A percentile compares a stretch with the other conserved stretches of the same genome.
phyloP scores from a whole-genome alignment of 2,113 vertebrate genomes.

The Coregonus clupeaformis region DNA sequence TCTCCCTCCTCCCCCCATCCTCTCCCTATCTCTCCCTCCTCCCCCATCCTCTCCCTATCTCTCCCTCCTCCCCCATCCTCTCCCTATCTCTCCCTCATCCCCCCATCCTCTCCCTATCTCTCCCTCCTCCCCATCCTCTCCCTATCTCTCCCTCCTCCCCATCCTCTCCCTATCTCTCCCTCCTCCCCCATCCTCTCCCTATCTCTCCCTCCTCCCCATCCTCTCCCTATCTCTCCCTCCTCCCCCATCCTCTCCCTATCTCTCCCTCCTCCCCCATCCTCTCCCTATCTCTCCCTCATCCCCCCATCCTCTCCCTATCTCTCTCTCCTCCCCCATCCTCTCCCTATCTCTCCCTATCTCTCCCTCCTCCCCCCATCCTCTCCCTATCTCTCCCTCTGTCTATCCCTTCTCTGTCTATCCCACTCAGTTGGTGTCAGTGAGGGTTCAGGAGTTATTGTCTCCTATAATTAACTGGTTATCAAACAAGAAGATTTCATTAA shows the following conservation, averaged over 20 bases:
- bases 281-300: neutral
- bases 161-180: no score
- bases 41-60: no score
- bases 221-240: neutral
- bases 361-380: neutral
- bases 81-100: neutral
- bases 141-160: no score
- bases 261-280: neutral
- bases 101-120: neutral
- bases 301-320: neutral
- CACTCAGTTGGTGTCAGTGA: constrained; percentile 73
- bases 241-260: neutral
- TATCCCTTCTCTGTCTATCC: neutral
- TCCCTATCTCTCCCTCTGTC: neutral
- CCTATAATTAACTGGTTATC: constrained; percentile 91
- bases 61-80: neutral
- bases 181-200: neutral
- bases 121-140: neutral
- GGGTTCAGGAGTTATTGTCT: constrained; percentile 82
- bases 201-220: neutral
- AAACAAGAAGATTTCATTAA: constrained; percentile 94
- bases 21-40: neutral
- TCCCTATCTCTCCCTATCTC: neutral
- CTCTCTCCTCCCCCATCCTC: constrained; percentile 6
- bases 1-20: neutral